Evolutionary conservation across 2,113 vertebrate species (phyloP).

Genomic region (Coptodon rendalli): DNA sequence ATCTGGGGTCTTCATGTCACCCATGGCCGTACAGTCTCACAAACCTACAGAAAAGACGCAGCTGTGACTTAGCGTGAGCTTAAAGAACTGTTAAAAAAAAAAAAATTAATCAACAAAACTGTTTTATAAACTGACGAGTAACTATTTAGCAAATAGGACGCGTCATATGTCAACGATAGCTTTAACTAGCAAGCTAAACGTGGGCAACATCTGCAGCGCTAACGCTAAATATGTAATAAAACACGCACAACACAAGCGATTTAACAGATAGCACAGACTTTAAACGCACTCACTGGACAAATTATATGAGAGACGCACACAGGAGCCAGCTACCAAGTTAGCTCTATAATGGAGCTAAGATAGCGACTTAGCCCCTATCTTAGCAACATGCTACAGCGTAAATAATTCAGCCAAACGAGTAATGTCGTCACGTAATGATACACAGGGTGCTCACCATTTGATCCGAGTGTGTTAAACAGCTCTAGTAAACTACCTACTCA

Average conservation of each 20-base stretch:
- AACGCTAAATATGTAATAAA: background rate
- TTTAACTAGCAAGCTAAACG: background rate
- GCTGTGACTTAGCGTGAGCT: background rate
- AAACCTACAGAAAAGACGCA: slow-evolving; percentile 55
- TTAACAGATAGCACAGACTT: background rate
- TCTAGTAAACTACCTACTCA: background rate
- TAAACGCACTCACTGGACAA: rapidly evolving
- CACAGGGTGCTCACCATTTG: slow-evolving; percentile 41
- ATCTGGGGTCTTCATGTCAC: slow-evolving; percentile 99
- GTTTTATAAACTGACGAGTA: background rate
- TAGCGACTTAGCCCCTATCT: slow-evolving; percentile 7
- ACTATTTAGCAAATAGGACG: background rate
- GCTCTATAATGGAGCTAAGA: background rate
- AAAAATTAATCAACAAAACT: background rate
- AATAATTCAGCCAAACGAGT: background rate
- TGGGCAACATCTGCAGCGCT: background rate
- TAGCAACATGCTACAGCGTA: slow-evolving; percentile 15
- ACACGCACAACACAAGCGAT: background rate
- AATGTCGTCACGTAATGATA: background rate
- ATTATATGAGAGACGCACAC: background rate
- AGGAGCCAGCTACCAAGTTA: background rate
- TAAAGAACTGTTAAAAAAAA: background rate
- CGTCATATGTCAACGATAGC: background rate
- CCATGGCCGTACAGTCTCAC: slow-evolving; percentile 80
- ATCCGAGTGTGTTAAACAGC: background rate